phyloP scores from a whole-genome alignment of 2,113 vertebrate species.

The Onychostruthus taczanowskii region DNA sequence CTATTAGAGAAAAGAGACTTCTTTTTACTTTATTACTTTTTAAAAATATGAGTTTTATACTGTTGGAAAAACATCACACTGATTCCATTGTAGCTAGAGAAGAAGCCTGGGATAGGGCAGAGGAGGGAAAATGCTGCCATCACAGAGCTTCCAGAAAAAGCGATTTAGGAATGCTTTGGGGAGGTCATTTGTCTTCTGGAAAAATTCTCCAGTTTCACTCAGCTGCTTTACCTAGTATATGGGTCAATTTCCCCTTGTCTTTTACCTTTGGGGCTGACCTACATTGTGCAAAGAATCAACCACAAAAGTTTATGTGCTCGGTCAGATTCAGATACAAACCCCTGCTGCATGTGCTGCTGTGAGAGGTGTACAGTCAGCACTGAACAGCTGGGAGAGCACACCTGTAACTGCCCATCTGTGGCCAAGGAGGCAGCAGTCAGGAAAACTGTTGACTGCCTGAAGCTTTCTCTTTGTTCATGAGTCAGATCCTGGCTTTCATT shows the following conservation, averaged over 20 bases:
- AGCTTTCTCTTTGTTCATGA: not conserved
- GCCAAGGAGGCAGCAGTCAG: not conserved
- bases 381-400: not conserved
- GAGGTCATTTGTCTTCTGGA: not conserved
- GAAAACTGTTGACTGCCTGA: not conserved
- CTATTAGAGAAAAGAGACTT: not conserved
- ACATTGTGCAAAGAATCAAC: not conserved
- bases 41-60: not conserved
- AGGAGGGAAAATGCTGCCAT: not conserved
- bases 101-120: not conserved
- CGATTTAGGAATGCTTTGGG: not conserved
- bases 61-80: not conserved
- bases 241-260: not conserved
- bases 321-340: not conserved
- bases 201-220: not conserved
- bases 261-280: not conserved
- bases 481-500: not conserved
- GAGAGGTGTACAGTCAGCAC: rapidly evolving
- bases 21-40: not conserved
- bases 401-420: rapidly evolving
- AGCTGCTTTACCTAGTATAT: not conserved
- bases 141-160: not conserved
- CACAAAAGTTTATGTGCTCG: not conserved
- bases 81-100: not conserved
- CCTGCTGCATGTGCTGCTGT: rapidly evolving